Conservation (phyloP, 2,888 invertebrate species). For the Polydrusus pterygomalis region DNA sequence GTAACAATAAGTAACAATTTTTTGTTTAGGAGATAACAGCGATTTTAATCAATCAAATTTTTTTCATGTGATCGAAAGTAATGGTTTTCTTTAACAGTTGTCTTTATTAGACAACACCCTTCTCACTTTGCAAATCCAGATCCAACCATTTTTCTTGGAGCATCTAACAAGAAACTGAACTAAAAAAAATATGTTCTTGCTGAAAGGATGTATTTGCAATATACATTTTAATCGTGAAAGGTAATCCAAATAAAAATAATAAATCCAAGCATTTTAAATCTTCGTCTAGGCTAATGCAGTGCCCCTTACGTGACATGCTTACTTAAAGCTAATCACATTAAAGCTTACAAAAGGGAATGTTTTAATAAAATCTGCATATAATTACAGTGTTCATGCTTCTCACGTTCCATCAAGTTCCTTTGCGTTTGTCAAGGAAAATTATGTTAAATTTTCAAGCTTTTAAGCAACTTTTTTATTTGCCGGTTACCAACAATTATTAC, state of each 20-base stretch:
- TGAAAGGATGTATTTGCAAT: no score
- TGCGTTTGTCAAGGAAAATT: neutral
- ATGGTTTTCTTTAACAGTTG: no score
- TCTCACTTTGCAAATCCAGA: no score
- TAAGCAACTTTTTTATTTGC: neutral
- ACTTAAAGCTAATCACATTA: slow-evolving; percentile 16
- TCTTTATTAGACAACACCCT: no score
- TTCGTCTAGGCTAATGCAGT: slow-evolving; percentile 14
- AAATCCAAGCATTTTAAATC: slow-evolving; percentile 9
- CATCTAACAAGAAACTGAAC: no score
- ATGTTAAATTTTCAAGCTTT: neutral
- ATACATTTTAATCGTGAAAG: neutral
- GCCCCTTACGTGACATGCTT: slow-evolving; percentile 4
- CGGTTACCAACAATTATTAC: no score
- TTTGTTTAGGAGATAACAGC: no score
- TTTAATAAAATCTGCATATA: slow-evolving; percentile 24
- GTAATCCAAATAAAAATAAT: slow-evolving; percentile 5
- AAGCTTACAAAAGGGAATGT: slow-evolving; percentile 8
- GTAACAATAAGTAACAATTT: no score
- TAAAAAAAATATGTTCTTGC: no score
- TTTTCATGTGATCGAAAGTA: no score
- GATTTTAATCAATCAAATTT: no score
- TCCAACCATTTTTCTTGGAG: no score
- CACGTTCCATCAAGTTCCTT: slow-evolving; percentile 11
- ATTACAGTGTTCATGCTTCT: slow-evolving; percentile 10